Conservation (phyloP, 1,140 invertebrate species). For the Habropoda laboriosa region DNA sequence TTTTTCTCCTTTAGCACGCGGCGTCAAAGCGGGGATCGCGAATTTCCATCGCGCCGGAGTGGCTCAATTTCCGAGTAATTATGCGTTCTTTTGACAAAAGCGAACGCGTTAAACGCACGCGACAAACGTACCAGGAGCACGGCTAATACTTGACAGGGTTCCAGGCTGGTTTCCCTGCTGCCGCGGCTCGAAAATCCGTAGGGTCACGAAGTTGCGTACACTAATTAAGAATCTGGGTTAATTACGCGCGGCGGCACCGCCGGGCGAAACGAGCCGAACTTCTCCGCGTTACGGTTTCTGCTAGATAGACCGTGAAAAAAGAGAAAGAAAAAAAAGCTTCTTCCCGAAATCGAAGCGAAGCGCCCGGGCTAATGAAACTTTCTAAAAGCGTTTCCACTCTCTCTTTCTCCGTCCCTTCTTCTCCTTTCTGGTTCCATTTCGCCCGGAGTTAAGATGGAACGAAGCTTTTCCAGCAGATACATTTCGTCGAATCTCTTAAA, state of each 20-base stretch:
- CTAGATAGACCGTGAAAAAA: background rate
- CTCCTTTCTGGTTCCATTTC: too few relatives aligned
- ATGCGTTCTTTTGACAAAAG: background rate
- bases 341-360: constrained; percentile 7
- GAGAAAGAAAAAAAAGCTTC: background rate
- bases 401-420: background rate
- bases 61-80: background rate
- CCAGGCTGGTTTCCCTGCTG: too few relatives aligned
- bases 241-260: constrained; percentile 24
- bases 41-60: background rate
- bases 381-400: background rate
- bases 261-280: constrained; percentile 22
- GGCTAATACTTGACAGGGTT: background rate
- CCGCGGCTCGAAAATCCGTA: constrained; percentile 21
- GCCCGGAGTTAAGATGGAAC: background rate
- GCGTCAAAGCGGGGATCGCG: too few relatives aligned
- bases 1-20: too few relatives aligned
- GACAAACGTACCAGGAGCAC: background rate
- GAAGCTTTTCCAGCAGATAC: too few relatives aligned
- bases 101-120: background rate
- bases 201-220: constrained; percentile 41
- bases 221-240: constrained; percentile 55
- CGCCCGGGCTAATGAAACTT: background rate
- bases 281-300: background rate
- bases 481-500: too few relatives aligned